Evolutionary conservation across 2,113 vertebrate species (phyloP), one percentile per base, ranked within the genome.

Genomic region (Pollimyrus isidori): DNA sequence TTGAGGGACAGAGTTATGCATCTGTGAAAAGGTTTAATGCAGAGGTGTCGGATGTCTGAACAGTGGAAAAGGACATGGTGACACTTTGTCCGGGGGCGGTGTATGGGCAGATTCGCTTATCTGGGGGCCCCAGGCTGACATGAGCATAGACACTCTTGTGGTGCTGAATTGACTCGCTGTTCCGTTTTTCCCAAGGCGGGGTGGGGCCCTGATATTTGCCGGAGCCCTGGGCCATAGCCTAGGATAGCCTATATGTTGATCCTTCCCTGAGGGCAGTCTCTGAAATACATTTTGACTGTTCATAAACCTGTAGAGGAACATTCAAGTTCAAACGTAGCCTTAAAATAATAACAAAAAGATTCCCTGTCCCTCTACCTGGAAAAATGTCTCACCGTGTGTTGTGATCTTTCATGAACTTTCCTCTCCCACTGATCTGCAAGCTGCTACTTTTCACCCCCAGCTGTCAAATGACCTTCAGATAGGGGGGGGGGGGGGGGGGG

Each of bases 401-500:
- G 73, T 52, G n/a, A 42, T 85, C 35, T 42, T 89, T 30, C 21
- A 19, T 42, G 23, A 49, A 73, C 17, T 50, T 69, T 39, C 17
- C 15, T 7, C 15, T 17, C n/a, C 46, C 10, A 4, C 53, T 50
- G 35, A 89, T 56, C 39, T 15, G 7, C n/a, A 50, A 46, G 56
- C 19, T 86, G 83, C 30, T 87, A 9, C 30, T 23, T 39, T 21
- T 30, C 7, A 83, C 80, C 82, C 45, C 21, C 82, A 89, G 89
- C 82, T 89, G 89, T 49, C 6, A 2, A 26, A 45, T 89, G 89
- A 69, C 89, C 89, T 86, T 89, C 83, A 89, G 17, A 53, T 13
- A 1, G 35, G 35, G 35, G 7, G 15, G 46, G 62, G 62, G 35
- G 35, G 35, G 35, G 7, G 15, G 46, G 62, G 62, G 49, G 11